These are phyloP conservation scores for Mormyrus proboscirostris DNA, from an alignment of 2,797 vertebrate genomes.

Conservation along the genomic window DNA sequence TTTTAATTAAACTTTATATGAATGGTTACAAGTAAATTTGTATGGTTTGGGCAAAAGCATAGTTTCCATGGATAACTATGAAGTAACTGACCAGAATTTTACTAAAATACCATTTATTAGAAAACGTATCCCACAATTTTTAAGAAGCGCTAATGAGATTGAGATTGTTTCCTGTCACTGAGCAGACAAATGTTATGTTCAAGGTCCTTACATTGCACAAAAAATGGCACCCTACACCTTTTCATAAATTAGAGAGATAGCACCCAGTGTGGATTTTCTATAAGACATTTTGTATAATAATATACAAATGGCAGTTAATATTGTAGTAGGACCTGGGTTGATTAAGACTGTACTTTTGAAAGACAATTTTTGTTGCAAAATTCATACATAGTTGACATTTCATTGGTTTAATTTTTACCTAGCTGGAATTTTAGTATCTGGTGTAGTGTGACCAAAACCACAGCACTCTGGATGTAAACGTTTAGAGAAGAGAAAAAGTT, in stretches of 20 bases:
- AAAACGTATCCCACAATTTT: background rate
- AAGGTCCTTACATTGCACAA: background rate
- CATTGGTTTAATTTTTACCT: background rate
- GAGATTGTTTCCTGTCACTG: background rate
- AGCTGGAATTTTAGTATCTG: background rate
- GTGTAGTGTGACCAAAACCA: background rate
- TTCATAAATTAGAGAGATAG: background rate
- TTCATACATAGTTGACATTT: background rate
- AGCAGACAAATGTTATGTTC: background rate
- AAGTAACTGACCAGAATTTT: conserved; percentile 1
- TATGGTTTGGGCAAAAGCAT: background rate
- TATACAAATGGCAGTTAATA: background rate
- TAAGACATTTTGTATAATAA: background rate
- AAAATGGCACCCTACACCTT: background rate
- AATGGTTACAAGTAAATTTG: background rate
- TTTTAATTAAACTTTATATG: background rate
- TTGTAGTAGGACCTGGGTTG: background rate
- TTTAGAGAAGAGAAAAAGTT: conserved; percentile 1
- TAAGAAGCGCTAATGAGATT: background rate
- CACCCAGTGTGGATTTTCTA: background rate
- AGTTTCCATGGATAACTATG: background rate
- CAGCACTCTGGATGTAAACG: background rate
- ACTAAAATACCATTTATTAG: background rate
- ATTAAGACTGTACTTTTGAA: background rate
- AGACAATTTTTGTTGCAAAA: background rate